Base-by-base conservation (phyloP, 2,113 vertebrate species). In the Planiliza haematocheilus region DNA sequence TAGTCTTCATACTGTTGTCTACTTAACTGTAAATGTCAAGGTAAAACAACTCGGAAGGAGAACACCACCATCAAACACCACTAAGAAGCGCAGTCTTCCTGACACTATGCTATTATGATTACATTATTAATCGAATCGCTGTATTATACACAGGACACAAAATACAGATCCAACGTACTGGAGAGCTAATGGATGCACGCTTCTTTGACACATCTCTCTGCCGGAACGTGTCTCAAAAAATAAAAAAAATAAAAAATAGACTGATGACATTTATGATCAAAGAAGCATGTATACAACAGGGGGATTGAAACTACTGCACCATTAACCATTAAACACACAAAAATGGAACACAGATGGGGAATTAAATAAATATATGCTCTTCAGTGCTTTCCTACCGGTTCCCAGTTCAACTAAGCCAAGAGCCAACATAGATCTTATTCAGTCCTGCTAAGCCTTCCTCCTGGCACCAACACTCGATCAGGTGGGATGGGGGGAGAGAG, bases 391-490 rank as follows among this genome's bases (percentile, higher is more conserved):
- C 17, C 34, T 45, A 30, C 21, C 48, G 4, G 17, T 57, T 12
- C 36, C 36, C 64, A 43, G 59, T 66, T 68, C 45, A 57, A 66
- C 51, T 37, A 60, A 57, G 16, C 21, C 56, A 60, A 8, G 4
- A 43, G 37, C 8, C 58, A 68, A 81, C 84, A 80, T n/a, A 55
- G 10, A 69, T 50, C 39, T 59, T 56, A 65, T 71, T 67, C 6
- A 71, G 63, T 77, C 53, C 45, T n/a, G 52, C 55, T 53, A 46
- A 55, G 55, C 52, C 42, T 68, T 4, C 36, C 48, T 68, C 57
- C 64, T 51, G 24, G 42, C 56, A 82, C 41, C 17, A 74, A 81
- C 82, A 66, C 70, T 82, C 72, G 82, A 62, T 37, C 61, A 45
- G 38, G 41, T 18, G 21, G 38, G 37, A 21, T 21, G 34, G 57